Base-by-base conservation (phyloP, 1,140 invertebrate genomes). In the Tetragonula clypearis region DNA sequence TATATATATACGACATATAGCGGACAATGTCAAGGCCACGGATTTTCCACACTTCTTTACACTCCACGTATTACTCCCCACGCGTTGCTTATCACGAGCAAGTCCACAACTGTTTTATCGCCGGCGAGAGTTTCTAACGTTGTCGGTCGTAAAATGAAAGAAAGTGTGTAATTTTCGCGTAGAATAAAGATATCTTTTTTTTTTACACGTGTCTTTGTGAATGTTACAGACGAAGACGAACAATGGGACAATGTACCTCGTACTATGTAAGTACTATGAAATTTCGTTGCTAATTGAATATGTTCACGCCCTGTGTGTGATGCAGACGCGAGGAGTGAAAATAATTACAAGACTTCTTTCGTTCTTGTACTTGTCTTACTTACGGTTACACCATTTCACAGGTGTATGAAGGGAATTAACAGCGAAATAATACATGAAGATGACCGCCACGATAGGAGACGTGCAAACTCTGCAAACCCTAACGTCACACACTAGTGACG, bases 401-500 rank as follows among this genome's bases (percentile, higher is more conserved):
- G 3, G 23, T 41, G 41, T 23, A 23, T 78, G 19, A n/a, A 53
- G 53, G 5, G 15, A 30, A 65, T 21, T 30, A 30, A 30, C 35
- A 53, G 62, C 17, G 9, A 15, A 23, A 26, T n/a, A 30, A 55
- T 15, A 41, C 19, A 17, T 21, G 79, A 83, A 65, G 17, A 86
- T 80, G 85, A 87, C 62, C 73, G 30, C 77, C 74, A 77, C 56
- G 8, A 91, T 91, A 26, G 91, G 88, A 69, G 90, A 94, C 58
- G 94, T 94, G 30, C 94, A 93, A 84, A 84, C 93, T 75, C 85
- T 97, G 56, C 96, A 96, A 92, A 95, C 91, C 49, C 88, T 97
- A 2, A 93, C 93, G 49, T 91, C 91, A 30, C 96, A 97, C 88
- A 95, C 94, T 1, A 97, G 96, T 89, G 97, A 97, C 93, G 95